Evolutionary conservation across 2,888 invertebrate genomes (phyloP), one percentile per base, ranked within the genome.

Genomic region (Ectemnius continuus): DNA sequence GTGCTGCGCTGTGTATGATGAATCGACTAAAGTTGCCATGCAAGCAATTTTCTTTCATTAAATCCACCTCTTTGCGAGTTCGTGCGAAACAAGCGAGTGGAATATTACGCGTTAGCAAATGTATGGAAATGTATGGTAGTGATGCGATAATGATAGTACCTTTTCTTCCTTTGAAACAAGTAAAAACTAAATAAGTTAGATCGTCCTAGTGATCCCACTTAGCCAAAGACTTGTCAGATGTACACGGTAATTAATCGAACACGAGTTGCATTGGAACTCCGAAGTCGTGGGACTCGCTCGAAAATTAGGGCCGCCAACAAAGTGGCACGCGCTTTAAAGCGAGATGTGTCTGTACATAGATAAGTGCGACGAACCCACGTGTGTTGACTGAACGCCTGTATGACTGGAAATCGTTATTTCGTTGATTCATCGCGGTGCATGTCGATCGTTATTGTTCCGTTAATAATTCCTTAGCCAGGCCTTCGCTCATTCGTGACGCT

Each of bases 391-490:
- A 77, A 80, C 73, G 71, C 73, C 73, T 46, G 81, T 83, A 84
- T 87, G 88, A 88, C 87, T 88, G 86, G 86, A 88, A 89, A 89
- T 88, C 89, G 88, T 89, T 89, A 89, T 84, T 86, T 83, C 79
- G 80, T 87, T 84, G 84, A 86, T 86, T 84, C 79, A 76, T 74
- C 76, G 75, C 77, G 70, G 73, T 60, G 73, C 73, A 78, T 76
- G 76, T 82, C 84, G 81, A 83, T 81, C 84, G 75, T 82, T 84
- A 83, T 82, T 77, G 79, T 70, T 75, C 77, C 78, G 74, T 84
- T 84, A 84, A 84, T 84, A 83, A 84, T 84, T 84, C 79, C 46
- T 14, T 71, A 60, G 75, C 36, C 36, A 73, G 80, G 75, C 78
- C 75, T 83, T 80, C 79, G 72, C 70, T 79, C 70, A 36, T 76